These are phyloP conservation scores for Crocallis elinguaria DNA, from an alignment of 2,888 invertebrate genomes.

Conservation along the genomic window DNA sequence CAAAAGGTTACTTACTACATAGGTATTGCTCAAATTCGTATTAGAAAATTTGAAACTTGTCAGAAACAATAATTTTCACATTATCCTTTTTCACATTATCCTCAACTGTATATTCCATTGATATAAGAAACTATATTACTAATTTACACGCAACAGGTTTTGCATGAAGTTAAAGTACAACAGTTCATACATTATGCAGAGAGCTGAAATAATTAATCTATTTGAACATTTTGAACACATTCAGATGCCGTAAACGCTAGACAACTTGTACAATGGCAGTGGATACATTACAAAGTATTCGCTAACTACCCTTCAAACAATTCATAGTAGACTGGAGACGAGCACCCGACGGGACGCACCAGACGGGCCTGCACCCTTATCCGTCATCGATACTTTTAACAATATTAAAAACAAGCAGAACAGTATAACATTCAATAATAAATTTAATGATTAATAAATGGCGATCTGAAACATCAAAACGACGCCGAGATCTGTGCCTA, in stretches of 20 bases:
- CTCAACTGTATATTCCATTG: too few species aligned
- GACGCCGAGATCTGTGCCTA: not conserved
- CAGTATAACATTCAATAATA: not conserved
- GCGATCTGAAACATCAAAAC: not conserved
- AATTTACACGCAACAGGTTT: too few species aligned
- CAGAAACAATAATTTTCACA: too few species aligned
- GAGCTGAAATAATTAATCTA: not conserved
- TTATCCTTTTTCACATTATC: too few species aligned
- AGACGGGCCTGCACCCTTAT: not conserved
- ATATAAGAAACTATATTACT: too few species aligned
- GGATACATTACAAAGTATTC: conserved; percentile 11
- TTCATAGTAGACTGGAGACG: not conserved
- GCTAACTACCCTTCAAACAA: conserved; percentile 13
- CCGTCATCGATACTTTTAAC: too few species aligned
- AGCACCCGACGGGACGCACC: not conserved
- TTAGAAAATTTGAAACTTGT: too few species aligned
- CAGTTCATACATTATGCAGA: not conserved
- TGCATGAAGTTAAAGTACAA: not conserved
- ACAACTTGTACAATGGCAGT: conserved; percentile 7
- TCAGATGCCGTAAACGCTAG: not conserved
- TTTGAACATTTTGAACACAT: conserved; percentile 17
- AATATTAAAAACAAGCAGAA: not conserved
- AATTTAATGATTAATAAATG: not conserved
- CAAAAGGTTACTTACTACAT: too few species aligned
- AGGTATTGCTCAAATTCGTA: too few species aligned